A percentile compares a stretch with the other conserved stretches of the same genome.
These are phyloP conservation scores for Ianthella basta DNA, from an alignment of 37 sponge, comb jelly and placozoan species.

Conservation along the genomic window DNA sequence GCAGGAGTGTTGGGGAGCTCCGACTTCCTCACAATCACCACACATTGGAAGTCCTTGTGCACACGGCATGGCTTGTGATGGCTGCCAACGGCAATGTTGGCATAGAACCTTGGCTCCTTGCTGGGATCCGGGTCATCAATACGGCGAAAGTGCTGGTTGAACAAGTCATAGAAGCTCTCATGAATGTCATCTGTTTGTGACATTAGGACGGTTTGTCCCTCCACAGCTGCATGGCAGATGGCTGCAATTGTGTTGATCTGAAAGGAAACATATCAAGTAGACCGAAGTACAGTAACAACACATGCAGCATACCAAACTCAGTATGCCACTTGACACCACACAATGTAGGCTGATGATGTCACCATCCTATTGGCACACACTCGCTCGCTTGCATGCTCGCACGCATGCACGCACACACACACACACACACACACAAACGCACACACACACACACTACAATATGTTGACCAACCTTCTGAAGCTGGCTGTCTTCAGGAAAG, in stretches of 20 bases:
- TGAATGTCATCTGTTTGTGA: slow-evolving; percentile 86
- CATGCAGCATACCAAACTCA: neutral
- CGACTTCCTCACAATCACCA: slow-evolving; percentile 73
- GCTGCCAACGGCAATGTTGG: slow-evolving; percentile 86
- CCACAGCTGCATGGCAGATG: slow-evolving; percentile 77
- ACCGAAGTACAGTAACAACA: neutral
- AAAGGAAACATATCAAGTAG: neutral
- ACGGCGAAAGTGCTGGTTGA: slow-evolving; percentile 72
- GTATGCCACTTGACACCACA: too few relatives aligned
- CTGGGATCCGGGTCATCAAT: slow-evolving; percentile 64
- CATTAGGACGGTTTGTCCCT: slow-evolving; percentile 85
- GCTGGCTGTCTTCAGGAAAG: slow-evolving; percentile 84
- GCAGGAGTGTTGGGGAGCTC: slow-evolving; percentile 71
- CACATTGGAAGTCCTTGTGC: slow-evolving; percentile 79
- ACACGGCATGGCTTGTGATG: slow-evolving; percentile 73
- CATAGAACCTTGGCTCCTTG: slow-evolving; percentile 58
- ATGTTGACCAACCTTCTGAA: slow-evolving; percentile 72
- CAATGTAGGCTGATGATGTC: too few relatives aligned
- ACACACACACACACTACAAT: too few relatives aligned
- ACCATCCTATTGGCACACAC: too few relatives aligned
- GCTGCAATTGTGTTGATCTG: slow-evolving; percentile 88
- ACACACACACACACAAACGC: too few relatives aligned
- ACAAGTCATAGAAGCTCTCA: slow-evolving; percentile 92
- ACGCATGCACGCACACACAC: neutral
- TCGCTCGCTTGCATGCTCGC: too few relatives aligned